Percentiles rank a stretch among this genome's conserved stretches.
Evolutionary conservation across 2,888 invertebrate genomes (phyloP).

Genomic region (Eristalis tenax): DNA sequence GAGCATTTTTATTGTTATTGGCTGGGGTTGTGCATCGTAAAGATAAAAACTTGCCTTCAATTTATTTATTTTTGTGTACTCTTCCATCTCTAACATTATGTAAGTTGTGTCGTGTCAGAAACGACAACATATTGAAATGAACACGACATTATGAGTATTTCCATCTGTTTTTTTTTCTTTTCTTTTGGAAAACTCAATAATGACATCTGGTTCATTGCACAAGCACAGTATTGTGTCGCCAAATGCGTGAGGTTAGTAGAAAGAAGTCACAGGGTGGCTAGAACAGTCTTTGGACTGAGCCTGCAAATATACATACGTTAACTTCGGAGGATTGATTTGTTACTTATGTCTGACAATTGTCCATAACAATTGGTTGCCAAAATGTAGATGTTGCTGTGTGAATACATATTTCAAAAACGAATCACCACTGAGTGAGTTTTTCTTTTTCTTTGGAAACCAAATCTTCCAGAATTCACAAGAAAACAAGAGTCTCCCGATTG

Average conservation of each 20-base stretch:
- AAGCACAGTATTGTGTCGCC: neutral
- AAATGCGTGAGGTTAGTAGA: neutral
- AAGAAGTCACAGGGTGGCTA: neutral
- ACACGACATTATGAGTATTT: neutral
- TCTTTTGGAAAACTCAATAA: neutral
- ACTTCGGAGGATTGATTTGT: too few species aligned
- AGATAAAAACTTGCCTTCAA: neutral
- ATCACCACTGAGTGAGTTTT: too few species aligned
- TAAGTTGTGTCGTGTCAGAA: neutral
- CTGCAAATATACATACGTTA: too few species aligned
- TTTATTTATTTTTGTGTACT: neutral
- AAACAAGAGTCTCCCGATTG: too few species aligned
- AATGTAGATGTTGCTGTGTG: too few species aligned
- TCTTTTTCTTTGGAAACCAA: too few species aligned
- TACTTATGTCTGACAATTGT: too few species aligned
- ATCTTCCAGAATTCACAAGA: too few species aligned
- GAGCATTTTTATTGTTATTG: constrained; percentile 20
- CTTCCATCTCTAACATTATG: neutral
- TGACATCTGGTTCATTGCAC: neutral
- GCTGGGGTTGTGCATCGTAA: neutral
- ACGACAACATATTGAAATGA: neutral
- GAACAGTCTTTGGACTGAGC: too few species aligned
- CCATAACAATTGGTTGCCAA: too few species aligned
- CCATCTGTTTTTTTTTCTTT: neutral
- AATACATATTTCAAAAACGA: too few species aligned